A percentile compares a stretch with the other conserved stretches of the same genome.
phyloP scores from a whole-genome alignment of 2,113 vertebrate genomes.

The Felis catus region DNA sequence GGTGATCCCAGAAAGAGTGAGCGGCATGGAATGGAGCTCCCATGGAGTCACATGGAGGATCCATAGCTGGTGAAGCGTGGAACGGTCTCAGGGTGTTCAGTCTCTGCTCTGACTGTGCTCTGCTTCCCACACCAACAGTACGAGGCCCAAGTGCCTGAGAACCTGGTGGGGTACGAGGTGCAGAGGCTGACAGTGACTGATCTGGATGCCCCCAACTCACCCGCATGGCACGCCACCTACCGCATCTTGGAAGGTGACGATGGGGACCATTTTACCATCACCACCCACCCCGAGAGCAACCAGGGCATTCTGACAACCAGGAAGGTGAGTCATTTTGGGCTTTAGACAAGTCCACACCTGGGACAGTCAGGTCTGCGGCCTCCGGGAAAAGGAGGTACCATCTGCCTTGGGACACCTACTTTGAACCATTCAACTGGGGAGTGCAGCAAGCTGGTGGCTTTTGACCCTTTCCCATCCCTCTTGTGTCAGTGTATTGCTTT shows the following conservation, averaged over 20 bases:
- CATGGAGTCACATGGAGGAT: neutral
- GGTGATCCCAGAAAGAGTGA: neutral
- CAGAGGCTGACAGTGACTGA: conserved; percentile 86
- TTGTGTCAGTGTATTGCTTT: neutral
- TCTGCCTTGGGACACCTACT: neutral
- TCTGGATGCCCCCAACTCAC: conserved; percentile 82
- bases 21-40: fast-evolving
- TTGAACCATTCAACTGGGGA: neutral
- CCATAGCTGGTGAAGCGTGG: neutral
- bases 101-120: neutral
- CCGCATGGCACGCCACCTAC: conserved; percentile 89
- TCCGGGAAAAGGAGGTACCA: neutral
- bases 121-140: conserved; percentile 82
- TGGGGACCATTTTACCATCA: conserved; percentile 83
- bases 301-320: conserved; percentile 90
- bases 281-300: conserved; percentile 85
- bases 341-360: neutral
- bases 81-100: fast-evolving
- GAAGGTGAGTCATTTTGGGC: conserved; percentile 84
- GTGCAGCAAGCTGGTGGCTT: neutral
- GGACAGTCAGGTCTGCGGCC: neutral
- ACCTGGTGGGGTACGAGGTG: conserved; percentile 79
- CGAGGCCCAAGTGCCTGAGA: conserved; percentile 83
- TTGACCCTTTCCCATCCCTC: neutral
- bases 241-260: conserved; percentile 87